Evolutionary conservation across 1,140 invertebrate genomes (phyloP).

Genomic region (Zaprionus gabonicus): DNA sequence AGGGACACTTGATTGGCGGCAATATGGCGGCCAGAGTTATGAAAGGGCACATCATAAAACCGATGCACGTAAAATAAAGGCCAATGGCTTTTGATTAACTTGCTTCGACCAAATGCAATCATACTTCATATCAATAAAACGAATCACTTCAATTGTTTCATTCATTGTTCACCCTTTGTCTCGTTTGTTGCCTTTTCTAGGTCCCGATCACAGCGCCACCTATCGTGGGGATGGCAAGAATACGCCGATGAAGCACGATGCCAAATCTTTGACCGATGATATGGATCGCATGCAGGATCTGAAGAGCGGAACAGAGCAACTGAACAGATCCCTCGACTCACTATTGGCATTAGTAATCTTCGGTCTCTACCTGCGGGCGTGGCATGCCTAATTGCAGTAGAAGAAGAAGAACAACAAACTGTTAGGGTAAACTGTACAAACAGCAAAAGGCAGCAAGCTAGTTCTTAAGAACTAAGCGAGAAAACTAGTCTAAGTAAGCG

Average conservation of each 20-base stretch:
- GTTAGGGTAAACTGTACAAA: constrained; percentile 66
- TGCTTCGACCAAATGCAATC: constrained; percentile 40
- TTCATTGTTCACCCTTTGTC: constrained; percentile 8
- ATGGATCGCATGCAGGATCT: constrained; percentile 75
- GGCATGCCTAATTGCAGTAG: constrained; percentile 46
- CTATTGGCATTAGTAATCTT: not conserved
- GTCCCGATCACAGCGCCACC: constrained; percentile 69
- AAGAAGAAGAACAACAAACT: not conserved
- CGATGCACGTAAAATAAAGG: constrained; percentile 47
- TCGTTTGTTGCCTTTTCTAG: constrained; percentile 37
- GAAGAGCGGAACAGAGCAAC: constrained; percentile 24
- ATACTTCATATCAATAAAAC: constrained; percentile 18
- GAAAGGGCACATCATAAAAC: constrained; percentile 63
- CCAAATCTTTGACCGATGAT: constrained; percentile 74
- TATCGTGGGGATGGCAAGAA: constrained; percentile 69
- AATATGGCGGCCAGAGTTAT: constrained; percentile 55
- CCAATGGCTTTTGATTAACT: constrained; percentile 68
- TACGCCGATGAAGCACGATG: constrained; percentile 66
- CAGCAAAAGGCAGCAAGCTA: constrained; percentile 13
- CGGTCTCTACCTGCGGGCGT: constrained; percentile 33
- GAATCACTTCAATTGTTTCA: constrained; percentile 10
- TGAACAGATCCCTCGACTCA: not conserved
- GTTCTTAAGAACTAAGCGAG: constrained; percentile 40
- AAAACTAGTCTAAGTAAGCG: constrained; percentile 52
- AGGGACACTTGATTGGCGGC: constrained; percentile 75